Conservation (phyloP, 2,888 invertebrate species). For the Ametastegia equiseti region DNA sequence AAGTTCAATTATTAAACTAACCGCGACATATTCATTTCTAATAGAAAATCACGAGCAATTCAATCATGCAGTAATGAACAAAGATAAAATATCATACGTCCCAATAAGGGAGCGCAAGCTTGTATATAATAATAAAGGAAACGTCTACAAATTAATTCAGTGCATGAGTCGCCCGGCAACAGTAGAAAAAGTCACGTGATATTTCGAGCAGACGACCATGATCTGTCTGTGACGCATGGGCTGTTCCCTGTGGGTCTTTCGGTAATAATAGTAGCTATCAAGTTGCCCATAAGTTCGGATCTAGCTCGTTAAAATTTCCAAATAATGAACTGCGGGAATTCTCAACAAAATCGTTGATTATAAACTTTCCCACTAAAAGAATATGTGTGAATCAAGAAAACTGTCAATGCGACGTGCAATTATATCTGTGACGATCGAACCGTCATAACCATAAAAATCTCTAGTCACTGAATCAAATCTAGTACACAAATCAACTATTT, state of each 20-base stretch:
- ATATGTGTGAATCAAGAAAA: neutral
- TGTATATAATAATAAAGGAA: neutral
- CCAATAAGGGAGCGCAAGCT: too few relatives aligned
- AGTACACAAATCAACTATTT: neutral
- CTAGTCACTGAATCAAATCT: slow-evolving; percentile 23
- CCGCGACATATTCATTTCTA: too few relatives aligned
- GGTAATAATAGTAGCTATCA: neutral
- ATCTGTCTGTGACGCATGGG: slow-evolving; percentile 21
- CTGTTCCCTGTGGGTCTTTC: neutral
- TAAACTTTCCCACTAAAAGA: neutral
- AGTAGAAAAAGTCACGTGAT: neutral
- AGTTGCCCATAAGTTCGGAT: neutral
- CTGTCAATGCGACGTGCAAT: neutral
- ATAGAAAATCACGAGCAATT: too few relatives aligned
- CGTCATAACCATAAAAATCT: neutral
- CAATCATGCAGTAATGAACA: too few relatives aligned
- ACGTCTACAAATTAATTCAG: neutral
- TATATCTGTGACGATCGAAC: neutral
- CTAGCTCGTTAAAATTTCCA: neutral
- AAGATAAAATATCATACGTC: too few relatives aligned
- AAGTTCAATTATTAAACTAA: too few relatives aligned
- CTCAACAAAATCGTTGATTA: neutral
- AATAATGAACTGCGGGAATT: neutral
- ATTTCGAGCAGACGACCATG: neutral
- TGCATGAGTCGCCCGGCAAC: neutral